Base-by-base conservation (phyloP, 2,797 vertebrate species). In the Glyptemys insculpta region DNA sequence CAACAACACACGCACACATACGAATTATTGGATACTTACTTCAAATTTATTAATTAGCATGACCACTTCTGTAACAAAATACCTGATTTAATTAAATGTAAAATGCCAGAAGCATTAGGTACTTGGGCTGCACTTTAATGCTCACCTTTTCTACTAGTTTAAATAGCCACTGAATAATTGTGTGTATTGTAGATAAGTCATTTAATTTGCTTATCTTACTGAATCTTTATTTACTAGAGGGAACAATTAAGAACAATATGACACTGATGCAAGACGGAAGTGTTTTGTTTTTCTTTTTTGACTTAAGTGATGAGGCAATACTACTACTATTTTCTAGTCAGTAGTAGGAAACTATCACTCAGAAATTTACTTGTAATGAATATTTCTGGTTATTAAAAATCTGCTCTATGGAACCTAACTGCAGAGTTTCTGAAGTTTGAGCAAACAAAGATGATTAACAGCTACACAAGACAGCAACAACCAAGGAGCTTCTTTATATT, bases 341-440 rank as follows among this genome's bases (percentile, higher is more conserved):
- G 18, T 4, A 87, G 44, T 78, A 90, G 78, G 52, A 79, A 88
- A 79, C 62, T 47, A 37, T 25, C 21, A 49, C 49, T 84, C 88
- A 74, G 76, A 97, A 94, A 53, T 95, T 91, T 82, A 93, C 59
- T 87, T 91, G 65, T 72, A 96, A 83, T 74, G 12, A 87, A 78
- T 59, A 21, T 93, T 96, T 91, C 86, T 90, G 44, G 65, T 96
- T 95, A 94, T 91, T 95, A 97, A 96, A 96, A 95, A 91, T 83
- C 59, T 97, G 86, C 80, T 92, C 83, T 92, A 80, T 27, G 52
- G 79, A 91, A 97, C 84, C 54, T 80, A 97, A 95, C 59, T 52
- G 4, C 83, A 81, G 49, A 23, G 41, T 93, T 94, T 90, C 92
- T 96, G 80, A 89, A 68, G 50, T 91, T 90, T 86, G 81, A 91